Conservation (phyloP, 2,888 invertebrate genomes). For the Tiphia femorata region DNA sequence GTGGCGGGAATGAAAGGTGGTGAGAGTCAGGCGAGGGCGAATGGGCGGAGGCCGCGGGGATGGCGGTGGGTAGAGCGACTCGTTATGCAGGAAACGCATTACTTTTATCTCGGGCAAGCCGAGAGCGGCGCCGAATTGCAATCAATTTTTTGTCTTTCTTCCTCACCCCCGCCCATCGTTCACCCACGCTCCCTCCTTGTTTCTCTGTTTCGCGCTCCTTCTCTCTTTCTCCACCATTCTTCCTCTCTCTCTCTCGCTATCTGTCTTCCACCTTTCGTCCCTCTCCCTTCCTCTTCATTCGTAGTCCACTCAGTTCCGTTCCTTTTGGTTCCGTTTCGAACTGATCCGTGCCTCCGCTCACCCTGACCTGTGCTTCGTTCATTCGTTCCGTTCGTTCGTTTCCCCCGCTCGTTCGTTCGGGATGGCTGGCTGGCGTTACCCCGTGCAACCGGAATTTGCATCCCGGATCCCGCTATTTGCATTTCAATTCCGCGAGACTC, state of each 20-base stretch:
- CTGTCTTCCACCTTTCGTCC: constrained; percentile 1
- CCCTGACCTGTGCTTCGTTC: constrained; percentile 35
- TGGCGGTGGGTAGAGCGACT: constrained; percentile 44
- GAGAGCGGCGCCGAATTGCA: constrained; percentile 62
- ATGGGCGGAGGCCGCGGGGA: constrained; percentile 16
- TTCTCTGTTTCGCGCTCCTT: constrained; percentile 13
- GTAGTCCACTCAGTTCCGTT: constrained; percentile 51
- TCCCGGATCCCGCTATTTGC: constrained; percentile 67
- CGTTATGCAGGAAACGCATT: constrained; percentile 62
- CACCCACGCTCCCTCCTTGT: constrained; percentile 27
- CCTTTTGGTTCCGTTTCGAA: constrained; percentile 52
- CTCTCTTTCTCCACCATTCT: constrained; percentile 10
- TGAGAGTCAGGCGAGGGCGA: constrained; percentile 35
- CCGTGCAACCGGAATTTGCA: constrained; percentile 67
- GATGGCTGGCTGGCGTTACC: constrained; percentile 58
- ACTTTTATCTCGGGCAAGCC: constrained; percentile 59
- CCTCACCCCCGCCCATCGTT: constrained; percentile 42
- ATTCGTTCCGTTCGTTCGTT: constrained; percentile 17
- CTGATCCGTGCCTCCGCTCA: constrained; percentile 47
- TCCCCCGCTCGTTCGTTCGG: constrained; percentile 49
- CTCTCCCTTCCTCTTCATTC: constrained; percentile 33
- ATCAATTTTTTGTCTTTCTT: constrained; percentile 60
- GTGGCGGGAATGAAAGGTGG: constrained; percentile 3
- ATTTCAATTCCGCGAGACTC: constrained; percentile 67
- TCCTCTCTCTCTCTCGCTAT: constrained; percentile 14